Percentiles rank a stretch among this genome's conserved stretches.
phyloP scores from a whole-genome alignment of 2,113 vertebrate species.

The Pomatostomus ruficeps region DNA sequence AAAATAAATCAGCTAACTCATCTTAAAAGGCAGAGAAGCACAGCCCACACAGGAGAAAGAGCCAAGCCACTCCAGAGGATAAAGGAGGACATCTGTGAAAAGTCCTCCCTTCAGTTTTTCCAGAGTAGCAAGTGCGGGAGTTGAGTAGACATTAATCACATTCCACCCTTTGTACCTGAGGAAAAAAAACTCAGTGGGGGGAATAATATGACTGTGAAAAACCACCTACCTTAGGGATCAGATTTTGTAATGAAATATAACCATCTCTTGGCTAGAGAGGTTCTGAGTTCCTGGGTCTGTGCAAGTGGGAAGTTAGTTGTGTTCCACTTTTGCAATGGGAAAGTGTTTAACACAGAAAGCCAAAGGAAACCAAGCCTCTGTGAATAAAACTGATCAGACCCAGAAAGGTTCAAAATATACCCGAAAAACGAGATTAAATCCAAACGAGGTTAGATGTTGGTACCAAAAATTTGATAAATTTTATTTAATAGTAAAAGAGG shows the following conservation, averaged over 20 bases:
- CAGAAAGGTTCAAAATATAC: no score
- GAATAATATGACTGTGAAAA: constrained; percentile 29
- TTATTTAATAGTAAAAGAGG: no score
- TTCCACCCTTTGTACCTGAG: constrained; percentile 28
- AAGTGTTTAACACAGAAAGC: no score
- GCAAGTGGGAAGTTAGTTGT: constrained; percentile 49
- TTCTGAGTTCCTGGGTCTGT: constrained; percentile 56
- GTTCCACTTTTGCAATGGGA: constrained; percentile 48
- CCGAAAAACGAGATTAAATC: no score
- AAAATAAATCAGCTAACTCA: constrained; percentile 52
- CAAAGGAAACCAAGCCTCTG: no score
- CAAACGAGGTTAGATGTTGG: no score
- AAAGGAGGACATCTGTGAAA: not conserved
- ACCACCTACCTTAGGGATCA: constrained; percentile 40
- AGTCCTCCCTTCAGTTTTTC: not conserved
- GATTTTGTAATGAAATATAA: constrained; percentile 60
- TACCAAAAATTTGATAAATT: no score
- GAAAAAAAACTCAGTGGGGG: not conserved
- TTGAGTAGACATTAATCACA: constrained; percentile 46
- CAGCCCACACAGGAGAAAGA: not conserved
- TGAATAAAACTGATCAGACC: no score
- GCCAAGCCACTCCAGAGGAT: not conserved
- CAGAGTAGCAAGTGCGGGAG: not conserved
- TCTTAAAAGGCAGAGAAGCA: not conserved
- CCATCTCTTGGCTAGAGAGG: constrained; percentile 46